Percentiles rank a stretch among this genome's conserved stretches.
Evolutionary conservation across 64 coral and sea anemone genomes (phyloP).

Genomic region (Catalaphyllia jardinei): DNA sequence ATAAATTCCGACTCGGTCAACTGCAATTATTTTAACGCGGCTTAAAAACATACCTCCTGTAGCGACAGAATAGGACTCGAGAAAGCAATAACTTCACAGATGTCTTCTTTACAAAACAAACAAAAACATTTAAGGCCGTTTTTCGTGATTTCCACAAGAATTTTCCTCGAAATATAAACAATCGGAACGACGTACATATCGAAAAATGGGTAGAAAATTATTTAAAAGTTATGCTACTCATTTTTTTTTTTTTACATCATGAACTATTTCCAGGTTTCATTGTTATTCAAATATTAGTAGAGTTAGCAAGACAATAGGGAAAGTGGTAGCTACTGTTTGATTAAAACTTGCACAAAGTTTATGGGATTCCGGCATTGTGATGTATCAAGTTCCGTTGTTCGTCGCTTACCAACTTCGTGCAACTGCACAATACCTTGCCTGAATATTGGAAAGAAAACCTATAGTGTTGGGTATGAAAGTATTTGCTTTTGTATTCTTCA

Average conservation of each 20-base stretch:
- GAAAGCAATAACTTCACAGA: background rate
- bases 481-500: background rate
- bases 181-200: background rate
- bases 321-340: background rate
- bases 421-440: background rate
- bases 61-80: background rate
- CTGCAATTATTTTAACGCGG: background rate
- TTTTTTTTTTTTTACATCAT: background rate
- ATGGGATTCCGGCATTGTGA: background rate
- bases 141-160: background rate
- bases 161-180: background rate
- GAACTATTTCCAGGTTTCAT: conserved; percentile 4
- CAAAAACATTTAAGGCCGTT: background rate
- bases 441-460: background rate
- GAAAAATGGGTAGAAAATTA: background rate
- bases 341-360: conserved; percentile 13
- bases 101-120: background rate
- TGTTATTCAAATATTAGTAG: conserved; percentile 20
- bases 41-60: background rate
- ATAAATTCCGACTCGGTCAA: too few relatives aligned
- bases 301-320: conserved; percentile 19
- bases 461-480: background rate
- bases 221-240: background rate
- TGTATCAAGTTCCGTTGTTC: background rate
- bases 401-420: background rate